A percentile compares a stretch with the other conserved stretches of the same genome.
phyloP scores from a whole-genome alignment of 53 echinoderm and acorn worm genomes.

The Actinopyga echinites region DNA sequence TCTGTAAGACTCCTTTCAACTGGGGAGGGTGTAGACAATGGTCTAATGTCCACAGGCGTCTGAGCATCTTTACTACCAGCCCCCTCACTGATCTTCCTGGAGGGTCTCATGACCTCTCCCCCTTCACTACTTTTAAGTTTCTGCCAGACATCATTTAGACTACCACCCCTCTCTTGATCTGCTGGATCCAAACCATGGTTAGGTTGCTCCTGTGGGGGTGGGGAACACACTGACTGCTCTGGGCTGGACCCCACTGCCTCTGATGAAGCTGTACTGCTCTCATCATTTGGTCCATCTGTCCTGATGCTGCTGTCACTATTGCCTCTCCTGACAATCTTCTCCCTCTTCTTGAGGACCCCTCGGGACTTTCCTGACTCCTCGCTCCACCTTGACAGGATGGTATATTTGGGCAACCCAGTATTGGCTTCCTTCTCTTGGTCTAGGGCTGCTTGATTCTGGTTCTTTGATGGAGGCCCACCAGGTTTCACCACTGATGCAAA shows the following conservation, averaged over 20 bases:
- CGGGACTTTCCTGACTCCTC: background rate
- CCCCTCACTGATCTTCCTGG: background rate
- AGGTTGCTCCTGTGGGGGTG: background rate
- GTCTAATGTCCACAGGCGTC: background rate
- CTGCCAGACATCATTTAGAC: conserved; percentile 15
- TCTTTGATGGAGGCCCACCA: background rate
- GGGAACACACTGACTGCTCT: conserved; percentile 7
- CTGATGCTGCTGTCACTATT: background rate
- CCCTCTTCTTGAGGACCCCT: conserved; percentile 21
- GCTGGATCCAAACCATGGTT: background rate
- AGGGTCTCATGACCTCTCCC: background rate
- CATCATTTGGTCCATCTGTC: conserved; percentile 17
- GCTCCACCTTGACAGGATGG: conserved; percentile 11
- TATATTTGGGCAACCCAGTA: background rate
- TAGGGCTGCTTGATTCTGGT: background rate
- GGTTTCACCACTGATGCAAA: conserved; percentile 28
- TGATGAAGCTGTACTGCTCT: conserved; percentile 13
- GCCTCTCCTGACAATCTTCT: background rate
- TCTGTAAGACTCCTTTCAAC: background rate
- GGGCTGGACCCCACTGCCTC: conserved; percentile 2
- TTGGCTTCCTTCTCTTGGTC: conserved; percentile 18
- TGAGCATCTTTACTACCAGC: background rate
- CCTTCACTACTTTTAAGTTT: conserved; percentile 3
- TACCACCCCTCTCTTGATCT: background rate
- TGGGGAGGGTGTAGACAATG: too few relatives aligned